Conservation (phyloP, 53 echinoderm and acorn worm species). For the Zoroaster sp. region DNA sequence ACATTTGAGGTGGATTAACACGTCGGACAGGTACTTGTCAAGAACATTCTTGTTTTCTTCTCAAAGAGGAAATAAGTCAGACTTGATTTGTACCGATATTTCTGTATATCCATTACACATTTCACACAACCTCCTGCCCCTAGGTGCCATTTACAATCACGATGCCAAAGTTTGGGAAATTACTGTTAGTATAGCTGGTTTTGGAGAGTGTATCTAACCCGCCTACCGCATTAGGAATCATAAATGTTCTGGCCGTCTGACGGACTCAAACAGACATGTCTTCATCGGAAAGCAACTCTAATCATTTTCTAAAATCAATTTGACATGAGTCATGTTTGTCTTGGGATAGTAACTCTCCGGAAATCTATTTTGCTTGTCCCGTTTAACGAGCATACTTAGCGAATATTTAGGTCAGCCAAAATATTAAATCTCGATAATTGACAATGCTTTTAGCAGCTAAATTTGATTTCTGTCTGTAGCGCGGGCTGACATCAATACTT, state of each 20-base stretch:
- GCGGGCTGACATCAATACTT: not conserved
- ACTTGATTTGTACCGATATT: not conserved
- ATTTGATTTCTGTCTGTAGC: not conserved
- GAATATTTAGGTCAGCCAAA: slow-evolving; percentile 20
- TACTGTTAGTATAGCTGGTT: not conserved
- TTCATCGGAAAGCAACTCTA: not conserved
- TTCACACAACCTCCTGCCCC: not conserved
- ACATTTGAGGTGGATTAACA: no score
- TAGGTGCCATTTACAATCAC: not conserved
- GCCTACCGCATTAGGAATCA: not conserved
- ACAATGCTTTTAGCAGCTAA: slow-evolving; percentile 19
- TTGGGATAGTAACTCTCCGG: not conserved
- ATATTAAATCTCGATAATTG: slow-evolving; percentile 36
- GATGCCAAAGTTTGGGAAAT: not conserved
- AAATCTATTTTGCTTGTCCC: slow-evolving; percentile 2
- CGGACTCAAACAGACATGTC: not conserved
- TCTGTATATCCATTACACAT: not conserved
- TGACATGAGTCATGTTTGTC: slow-evolving; percentile 38
- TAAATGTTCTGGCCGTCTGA: not conserved
- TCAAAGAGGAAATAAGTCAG: not conserved
- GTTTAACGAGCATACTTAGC: slow-evolving; percentile 33
- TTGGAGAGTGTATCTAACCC: not conserved
- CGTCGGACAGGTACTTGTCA: no score
- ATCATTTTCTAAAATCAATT: not conserved
- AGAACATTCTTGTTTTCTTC: no score